Evolutionary conservation across 2,888 invertebrate genomes (phyloP).

Genomic region (Allygus modestus): DNA sequence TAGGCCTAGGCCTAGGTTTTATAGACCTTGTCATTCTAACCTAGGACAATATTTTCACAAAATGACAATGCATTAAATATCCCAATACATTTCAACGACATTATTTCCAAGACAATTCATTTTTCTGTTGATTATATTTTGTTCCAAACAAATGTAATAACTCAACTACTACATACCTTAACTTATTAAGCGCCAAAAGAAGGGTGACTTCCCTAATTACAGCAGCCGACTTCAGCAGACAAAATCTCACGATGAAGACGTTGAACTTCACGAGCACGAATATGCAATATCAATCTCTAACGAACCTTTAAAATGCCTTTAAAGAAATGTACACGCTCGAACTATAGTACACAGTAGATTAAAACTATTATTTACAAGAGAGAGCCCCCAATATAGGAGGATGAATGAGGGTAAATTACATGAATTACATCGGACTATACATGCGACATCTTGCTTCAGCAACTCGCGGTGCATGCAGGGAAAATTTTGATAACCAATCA

Average conservation of each 20-base stretch:
- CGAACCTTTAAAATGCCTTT: slow-evolving; percentile 25
- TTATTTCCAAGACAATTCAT: too few species aligned
- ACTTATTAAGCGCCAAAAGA: slow-evolving; percentile 49
- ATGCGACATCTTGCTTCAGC: slow-evolving; percentile 69
- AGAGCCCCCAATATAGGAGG: slow-evolving; percentile 69
- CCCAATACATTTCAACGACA: too few species aligned
- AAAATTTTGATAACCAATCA: slow-evolving; percentile 51
- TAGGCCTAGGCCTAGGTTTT: too few species aligned
- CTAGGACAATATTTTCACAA: not conserved
- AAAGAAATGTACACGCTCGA: slow-evolving; percentile 64
- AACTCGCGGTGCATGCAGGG: slow-evolving; percentile 64
- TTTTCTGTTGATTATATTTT: too few species aligned
- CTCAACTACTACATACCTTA: slow-evolving; percentile 25
- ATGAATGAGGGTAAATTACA: slow-evolving; percentile 69
- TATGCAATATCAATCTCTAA: not conserved
- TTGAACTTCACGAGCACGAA: slow-evolving; percentile 56
- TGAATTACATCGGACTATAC: slow-evolving; percentile 69
- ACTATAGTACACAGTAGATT: slow-evolving; percentile 69
- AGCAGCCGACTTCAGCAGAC: slow-evolving; percentile 60
- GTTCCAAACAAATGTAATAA: not conserved
- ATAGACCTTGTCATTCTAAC: slow-evolving; percentile 1
- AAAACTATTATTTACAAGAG: slow-evolving; percentile 70
- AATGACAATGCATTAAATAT: slow-evolving; percentile 6
- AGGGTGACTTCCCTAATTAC: slow-evolving; percentile 46
- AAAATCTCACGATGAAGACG: slow-evolving; percentile 59